Evolutionary conservation across 2,113 vertebrate species (phyloP).

Genomic region (Brachirus orientalis): DNA sequence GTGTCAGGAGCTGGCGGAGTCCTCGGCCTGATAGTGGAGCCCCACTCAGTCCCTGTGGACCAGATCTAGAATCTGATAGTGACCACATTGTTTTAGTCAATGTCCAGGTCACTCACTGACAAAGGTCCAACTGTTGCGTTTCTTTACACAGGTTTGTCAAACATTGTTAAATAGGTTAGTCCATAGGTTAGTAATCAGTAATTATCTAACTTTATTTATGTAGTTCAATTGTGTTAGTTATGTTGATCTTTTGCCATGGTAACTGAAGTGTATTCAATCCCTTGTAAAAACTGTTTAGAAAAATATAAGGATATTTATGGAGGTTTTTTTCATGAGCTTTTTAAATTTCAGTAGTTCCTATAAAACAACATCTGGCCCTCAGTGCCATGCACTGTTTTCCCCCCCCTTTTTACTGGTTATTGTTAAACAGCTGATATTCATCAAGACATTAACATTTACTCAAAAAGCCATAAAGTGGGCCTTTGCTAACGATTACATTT

Average conservation of each 20-base stretch:
- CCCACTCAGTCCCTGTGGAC: conserved; percentile 14
- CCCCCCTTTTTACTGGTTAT: background rate
- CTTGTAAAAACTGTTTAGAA: background rate
- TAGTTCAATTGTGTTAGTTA: conserved; percentile 51
- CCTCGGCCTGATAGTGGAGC: conserved; percentile 47
- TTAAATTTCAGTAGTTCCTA: conserved; percentile 6
- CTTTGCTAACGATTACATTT: background rate
- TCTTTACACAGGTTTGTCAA: conserved; percentile 33
- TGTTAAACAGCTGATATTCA: background rate
- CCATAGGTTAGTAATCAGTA: no score
- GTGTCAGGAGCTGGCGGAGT: conserved; percentile 54
- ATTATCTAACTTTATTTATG: no score
- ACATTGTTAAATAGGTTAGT: conserved; percentile 13
- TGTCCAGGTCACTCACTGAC: conserved; percentile 28
- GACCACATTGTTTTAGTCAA: conserved; percentile 55
- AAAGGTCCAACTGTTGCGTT: conserved; percentile 63
- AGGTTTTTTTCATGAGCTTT: background rate
- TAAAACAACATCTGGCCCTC: no score
- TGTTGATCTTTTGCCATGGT: conserved; percentile 20
- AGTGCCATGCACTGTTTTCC: no score
- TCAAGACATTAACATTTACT: conserved; percentile 2
- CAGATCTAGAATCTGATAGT: conserved; percentile 57
- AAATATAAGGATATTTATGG: background rate
- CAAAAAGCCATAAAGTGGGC: background rate
- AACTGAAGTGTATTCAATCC: background rate